phyloP scores from a whole-genome alignment of 2,888 invertebrate genomes.

The Lithophane leautieri region DNA sequence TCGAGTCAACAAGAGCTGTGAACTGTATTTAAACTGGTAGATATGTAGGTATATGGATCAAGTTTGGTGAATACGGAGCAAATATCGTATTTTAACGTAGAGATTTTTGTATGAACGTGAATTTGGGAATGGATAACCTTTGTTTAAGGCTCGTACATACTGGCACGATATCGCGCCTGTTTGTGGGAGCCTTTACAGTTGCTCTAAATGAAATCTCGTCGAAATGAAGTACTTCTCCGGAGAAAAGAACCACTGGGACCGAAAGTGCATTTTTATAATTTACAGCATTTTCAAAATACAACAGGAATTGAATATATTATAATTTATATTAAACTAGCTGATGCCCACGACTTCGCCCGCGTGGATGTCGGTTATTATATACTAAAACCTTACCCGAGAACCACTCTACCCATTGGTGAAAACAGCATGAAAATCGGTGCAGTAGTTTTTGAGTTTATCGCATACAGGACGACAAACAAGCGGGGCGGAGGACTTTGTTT shows the following conservation, averaged over 20 bases:
- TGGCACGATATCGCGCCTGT: no score
- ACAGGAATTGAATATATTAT: background rate
- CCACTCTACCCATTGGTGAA: no score
- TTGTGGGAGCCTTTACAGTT: no score
- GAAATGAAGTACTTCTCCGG: background rate
- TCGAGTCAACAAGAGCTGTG: constrained; percentile 58
- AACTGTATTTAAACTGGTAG: constrained; percentile 48
- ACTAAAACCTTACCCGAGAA: no score
- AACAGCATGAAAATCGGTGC: no score
- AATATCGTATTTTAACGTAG: constrained; percentile 3
- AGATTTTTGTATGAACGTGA: background rate
- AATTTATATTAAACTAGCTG: no score
- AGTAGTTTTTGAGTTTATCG: no score
- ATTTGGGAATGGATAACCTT: background rate
- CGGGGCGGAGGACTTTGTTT: no score
- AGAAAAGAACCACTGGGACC: background rate
- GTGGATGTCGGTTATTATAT: no score
- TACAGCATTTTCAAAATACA: background rate
- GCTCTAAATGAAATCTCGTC: background rate
- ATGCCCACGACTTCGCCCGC: no score
- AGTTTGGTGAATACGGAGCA: background rate
- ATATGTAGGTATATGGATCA: constrained; percentile 1
- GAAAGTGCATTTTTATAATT: background rate
- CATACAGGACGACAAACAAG: no score
- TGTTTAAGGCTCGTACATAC: no score